Percentiles rank a stretch among this genome's conserved stretches.
These are phyloP conservation scores for Heterodera schachtii DNA, from an alignment of 1,140 invertebrate genomes.

Conservation along the genomic window DNA sequence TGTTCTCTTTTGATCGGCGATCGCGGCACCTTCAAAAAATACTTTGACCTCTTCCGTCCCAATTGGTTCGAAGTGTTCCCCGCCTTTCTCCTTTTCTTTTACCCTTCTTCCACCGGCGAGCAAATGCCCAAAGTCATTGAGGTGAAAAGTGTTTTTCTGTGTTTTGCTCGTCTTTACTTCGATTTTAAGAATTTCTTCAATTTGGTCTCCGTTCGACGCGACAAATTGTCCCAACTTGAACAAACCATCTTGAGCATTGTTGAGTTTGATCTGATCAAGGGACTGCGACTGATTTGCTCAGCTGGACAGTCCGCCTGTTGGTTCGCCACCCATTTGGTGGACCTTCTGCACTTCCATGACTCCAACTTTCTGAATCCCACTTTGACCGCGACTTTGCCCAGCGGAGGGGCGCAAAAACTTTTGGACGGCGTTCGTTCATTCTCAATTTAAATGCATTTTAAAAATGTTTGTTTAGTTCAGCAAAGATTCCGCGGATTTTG, in stretches of 20 bases:
- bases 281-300: slow-evolving; percentile 20
- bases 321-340: slow-evolving; percentile 30
- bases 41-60: slow-evolving; percentile 27
- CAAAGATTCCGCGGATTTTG: slow-evolving; percentile 16
- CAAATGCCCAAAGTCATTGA: slow-evolving; percentile 27
- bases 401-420: slow-evolving; percentile 3
- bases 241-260: slow-evolving; percentile 13
- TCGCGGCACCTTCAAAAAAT: slow-evolving; percentile 27
- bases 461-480: slow-evolving; percentile 11
- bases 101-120: slow-evolving; percentile 11
- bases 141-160: background rate
- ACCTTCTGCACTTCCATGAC: slow-evolving; percentile 29
- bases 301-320: slow-evolving; percentile 26
- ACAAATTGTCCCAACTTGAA: slow-evolving; percentile 19
- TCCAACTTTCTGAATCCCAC: slow-evolving; percentile 22
- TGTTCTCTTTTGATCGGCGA: slow-evolving; percentile 27
- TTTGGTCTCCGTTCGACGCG: slow-evolving; percentile 5
- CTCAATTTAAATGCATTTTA: background rate
- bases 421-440: slow-evolving; percentile 3
- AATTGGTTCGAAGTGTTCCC: slow-evolving; percentile 32
- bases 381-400: slow-evolving; percentile 2
- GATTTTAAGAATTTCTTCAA: slow-evolving; percentile 18
- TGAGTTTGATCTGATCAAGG: slow-evolving; percentile 18
- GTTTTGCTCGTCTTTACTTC: background rate
- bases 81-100: slow-evolving; percentile 20